Evolutionary conservation across 2,888 invertebrate species (phyloP).

Genomic region (Plemyria rubiginata): DNA sequence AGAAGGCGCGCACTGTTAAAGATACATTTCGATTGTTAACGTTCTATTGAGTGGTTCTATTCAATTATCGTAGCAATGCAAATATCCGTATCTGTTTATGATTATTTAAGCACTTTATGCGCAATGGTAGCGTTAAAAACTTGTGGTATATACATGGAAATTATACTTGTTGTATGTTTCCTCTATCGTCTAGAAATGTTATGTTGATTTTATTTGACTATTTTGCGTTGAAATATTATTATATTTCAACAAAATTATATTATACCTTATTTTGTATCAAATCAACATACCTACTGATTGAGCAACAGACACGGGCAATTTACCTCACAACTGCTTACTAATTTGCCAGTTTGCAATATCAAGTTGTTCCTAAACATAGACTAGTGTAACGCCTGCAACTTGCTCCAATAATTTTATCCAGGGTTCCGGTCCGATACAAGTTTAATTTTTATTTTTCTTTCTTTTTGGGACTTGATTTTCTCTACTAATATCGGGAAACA

Average conservation of each 20-base stretch:
- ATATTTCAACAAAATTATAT: too few relatives aligned
- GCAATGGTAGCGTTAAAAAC: conserved; percentile 13
- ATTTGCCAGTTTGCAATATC: conserved; percentile 25
- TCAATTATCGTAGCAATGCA: conserved; percentile 34
- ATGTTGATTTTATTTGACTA: not conserved
- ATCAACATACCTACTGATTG: too few relatives aligned
- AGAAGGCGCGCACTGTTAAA: conserved; percentile 8
- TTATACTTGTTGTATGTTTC: too few relatives aligned
- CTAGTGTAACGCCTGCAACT: not conserved
- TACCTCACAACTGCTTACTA: conserved; percentile 16
- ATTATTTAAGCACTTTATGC: conserved; percentile 21
- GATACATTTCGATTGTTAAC: conserved; percentile 23
- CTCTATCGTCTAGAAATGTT: conserved; percentile 10
- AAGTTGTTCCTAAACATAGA: conserved; percentile 1
- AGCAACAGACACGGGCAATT: conserved; percentile 20
- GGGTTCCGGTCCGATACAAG: too few relatives aligned
- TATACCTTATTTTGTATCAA: too few relatives aligned
- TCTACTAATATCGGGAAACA: too few relatives aligned
- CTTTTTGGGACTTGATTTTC: too few relatives aligned
- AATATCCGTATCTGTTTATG: conserved; percentile 30
- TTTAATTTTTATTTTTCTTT: too few relatives aligned
- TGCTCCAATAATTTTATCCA: not conserved
- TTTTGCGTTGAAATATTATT: conserved; percentile 9
- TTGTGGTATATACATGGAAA: too few relatives aligned
- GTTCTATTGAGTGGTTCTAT: conserved; percentile 35